Evolutionary conservation across 2,888 invertebrate genomes (phyloP), one percentile per base, ranked within the genome.

Genomic region (Celastrina argiolus): DNA sequence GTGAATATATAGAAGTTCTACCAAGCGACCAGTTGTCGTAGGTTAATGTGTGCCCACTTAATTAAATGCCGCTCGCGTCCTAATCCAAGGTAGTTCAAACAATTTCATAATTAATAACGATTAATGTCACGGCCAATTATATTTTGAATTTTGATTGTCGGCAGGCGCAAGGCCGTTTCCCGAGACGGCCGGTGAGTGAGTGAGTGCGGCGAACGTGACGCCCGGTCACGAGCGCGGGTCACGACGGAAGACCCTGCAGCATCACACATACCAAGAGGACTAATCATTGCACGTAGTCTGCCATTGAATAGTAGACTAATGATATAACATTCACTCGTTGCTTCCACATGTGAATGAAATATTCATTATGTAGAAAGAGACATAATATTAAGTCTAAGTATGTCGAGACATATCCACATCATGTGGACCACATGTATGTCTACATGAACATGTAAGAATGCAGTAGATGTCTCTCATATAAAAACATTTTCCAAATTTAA

Each of bases 61-160:
- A 51, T 51, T 51, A 51, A 51, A 51, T 45, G 45, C 22, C 26
- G 36, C 22, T 51, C 51, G 14, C 12, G 51, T 12, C 22, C 51
- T 22, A 45, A 51, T 51, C 14, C 51, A 51, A 51, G 51, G 26
- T 51, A 51, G 51, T 12, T 2, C 26, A 51, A 51, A 61, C 36
- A 34, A 36, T 61, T 61, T 36, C 39, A 39, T 61, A 39, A 61
- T 61, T 61, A 39, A 39, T 22, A 22, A 36, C 36, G 18, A 61
- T 61, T 39, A 61, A 61, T 39, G 61, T 61, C 61, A 61, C 22
- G 61, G 61, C 22, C 61, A 39, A 36, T 36, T 1, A 39, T 61
- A 61, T 61, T 61, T 39, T 14, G 61, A 18, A 26, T 61, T 39
- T 39, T 22, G 36, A 36, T 36, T 10, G 61, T 36, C 39, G 5